Base-by-base conservation (phyloP, 2,797 vertebrate species). In the Ptychadena robeensis region DNA sequence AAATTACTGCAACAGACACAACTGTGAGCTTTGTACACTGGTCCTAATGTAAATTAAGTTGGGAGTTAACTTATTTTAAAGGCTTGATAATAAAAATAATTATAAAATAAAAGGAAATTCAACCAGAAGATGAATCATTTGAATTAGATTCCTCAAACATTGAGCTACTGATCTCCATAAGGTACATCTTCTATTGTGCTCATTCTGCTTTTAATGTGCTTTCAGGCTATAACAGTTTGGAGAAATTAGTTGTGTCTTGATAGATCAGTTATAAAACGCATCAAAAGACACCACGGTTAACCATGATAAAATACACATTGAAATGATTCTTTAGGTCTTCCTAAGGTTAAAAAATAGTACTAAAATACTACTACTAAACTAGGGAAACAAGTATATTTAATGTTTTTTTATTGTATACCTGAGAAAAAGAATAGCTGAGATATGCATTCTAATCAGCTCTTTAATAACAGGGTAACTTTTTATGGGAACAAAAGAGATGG, bases 361-460 rank as follows among this genome's bases (percentile, higher is more conserved):
- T n/a, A n/a, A n/a, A n/a, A n/a, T n/a, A n/a, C n/a, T 63, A 53
- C 38, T 10, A 61, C 38, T 25, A 61, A 75, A 75, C 22, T 40
- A 37, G 40, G 32, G 32, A 61, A 63, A 61, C 28, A 30, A 71
- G 30, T 82, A 63, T 65, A 77, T 64, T 82, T 82, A 18, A 77
- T 70, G 65, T 77, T 70, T 82, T 69, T 67, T 77, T 77, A 44
- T n/a, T 77, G 81, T 77, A 31, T 27, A 53, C n/a, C 25, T 53
- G 57, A 71, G n/a, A 70, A 22, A 75, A 12, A 77, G 53, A 77
- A 71, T 71, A 64, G 70, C 28, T 53, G 81, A 82, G 77, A 73
- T 71, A 77, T 82, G 73, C 73, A 69, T 82, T 76, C 69, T 76
- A 76, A 76, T 82, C 73, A 34, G 34, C 30, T 82, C 53, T 71